Conservation (phyloP, 2,797 vertebrate genomes). For the Peromyscus nudipes region DNA sequence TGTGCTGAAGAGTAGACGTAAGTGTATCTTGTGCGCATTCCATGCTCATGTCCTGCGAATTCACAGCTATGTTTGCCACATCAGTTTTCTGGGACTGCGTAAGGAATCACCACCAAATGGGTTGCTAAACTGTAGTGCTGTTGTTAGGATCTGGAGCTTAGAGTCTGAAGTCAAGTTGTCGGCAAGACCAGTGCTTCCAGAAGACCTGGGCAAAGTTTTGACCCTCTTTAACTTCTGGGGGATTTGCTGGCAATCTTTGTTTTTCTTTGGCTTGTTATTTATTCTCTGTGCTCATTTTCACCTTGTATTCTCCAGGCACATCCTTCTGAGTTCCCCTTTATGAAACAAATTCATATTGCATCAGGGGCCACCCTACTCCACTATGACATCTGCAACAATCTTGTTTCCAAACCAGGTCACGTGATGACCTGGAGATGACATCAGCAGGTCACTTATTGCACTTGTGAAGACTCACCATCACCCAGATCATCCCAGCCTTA, state of each 20-base stretch:
- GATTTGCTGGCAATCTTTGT: neutral
- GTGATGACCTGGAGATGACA: neutral
- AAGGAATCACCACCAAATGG: too few relatives aligned
- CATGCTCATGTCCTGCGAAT: neutral
- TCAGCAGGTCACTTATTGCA: neutral
- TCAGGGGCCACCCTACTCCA: neutral
- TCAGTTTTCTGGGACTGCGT: neutral
- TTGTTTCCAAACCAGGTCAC: neutral
- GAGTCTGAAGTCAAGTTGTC: neutral
- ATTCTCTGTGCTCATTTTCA: neutral
- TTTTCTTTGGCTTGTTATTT: neutral
- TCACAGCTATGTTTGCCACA: neutral
- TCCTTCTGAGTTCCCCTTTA: neutral
- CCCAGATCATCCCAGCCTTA: neutral
- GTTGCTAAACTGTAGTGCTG: neutral
- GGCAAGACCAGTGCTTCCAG: neutral
- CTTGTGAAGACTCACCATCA: neutral
- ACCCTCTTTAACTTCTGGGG: neutral
- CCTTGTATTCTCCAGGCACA: neutral
- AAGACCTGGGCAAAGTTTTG: neutral
- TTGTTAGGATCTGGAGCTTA: neutral
- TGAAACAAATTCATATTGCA: neutral
- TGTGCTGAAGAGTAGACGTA: neutral
- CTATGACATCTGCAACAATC: neutral
- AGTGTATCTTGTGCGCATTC: neutral